A percentile compares a stretch with the other conserved stretches of the same genome.
Conservation (phyloP, 2,113 vertebrate genomes). For the Actenoides hombroni region DNA sequence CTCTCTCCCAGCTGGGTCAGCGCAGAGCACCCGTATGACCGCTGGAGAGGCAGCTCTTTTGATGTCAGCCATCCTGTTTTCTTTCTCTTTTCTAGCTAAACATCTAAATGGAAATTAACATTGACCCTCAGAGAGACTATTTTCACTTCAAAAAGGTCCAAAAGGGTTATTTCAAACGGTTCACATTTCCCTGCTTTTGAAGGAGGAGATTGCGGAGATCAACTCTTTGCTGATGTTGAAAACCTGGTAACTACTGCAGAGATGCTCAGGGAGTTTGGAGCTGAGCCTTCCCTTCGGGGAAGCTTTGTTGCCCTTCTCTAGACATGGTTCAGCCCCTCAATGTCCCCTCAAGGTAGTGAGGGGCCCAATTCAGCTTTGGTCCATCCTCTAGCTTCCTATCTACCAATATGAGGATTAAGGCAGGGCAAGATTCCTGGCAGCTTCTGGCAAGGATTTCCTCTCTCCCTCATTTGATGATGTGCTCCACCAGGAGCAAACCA, state of each 20-base stretch:
- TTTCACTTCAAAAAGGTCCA: not conserved
- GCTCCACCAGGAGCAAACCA: too few relatives aligned
- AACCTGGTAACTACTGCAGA: rapidly evolving
- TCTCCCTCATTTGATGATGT: too few relatives aligned
- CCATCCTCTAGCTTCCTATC: too few relatives aligned
- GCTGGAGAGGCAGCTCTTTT: not conserved
- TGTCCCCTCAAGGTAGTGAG: too few relatives aligned
- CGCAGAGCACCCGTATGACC: rapidly evolving
- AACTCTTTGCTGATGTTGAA: not conserved
- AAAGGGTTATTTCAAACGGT: not conserved
- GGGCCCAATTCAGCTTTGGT: too few relatives aligned
- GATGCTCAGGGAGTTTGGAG: too few relatives aligned
- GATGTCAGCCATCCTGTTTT: not conserved
- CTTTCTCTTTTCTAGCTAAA: not conserved
- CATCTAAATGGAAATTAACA: not conserved
- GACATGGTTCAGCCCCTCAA: too few relatives aligned
- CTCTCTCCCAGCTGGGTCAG: not conserved
- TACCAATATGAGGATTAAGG: too few relatives aligned
- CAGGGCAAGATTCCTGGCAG: too few relatives aligned
- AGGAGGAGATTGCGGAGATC: not conserved
- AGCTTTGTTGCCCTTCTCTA: too few relatives aligned
- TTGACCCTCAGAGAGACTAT: not conserved
- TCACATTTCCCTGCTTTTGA: not conserved
- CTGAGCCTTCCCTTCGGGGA: too few relatives aligned
- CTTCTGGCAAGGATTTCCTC: too few relatives aligned